Conservation (phyloP, 2,888 invertebrate genomes). For the Stomorhina lunata region DNA sequence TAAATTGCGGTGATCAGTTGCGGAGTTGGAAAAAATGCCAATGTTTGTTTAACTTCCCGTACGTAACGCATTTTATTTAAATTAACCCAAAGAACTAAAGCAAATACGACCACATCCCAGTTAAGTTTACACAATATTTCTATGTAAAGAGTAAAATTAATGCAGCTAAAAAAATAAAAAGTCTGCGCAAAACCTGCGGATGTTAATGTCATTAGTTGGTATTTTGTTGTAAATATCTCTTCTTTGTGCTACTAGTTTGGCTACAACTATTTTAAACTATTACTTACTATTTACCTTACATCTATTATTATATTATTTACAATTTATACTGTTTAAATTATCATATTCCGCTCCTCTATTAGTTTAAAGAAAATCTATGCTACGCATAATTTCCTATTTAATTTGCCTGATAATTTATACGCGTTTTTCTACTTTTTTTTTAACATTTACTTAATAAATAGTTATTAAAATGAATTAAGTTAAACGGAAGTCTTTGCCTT, state of each 20-base stretch:
- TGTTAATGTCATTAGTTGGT: slow-evolving; percentile 62
- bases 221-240: slow-evolving; percentile 62
- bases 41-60: slow-evolving; percentile 59
- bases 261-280: slow-evolving; percentile 27
- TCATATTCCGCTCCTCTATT: no score
- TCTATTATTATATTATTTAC: slow-evolving; percentile 23
- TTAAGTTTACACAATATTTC: slow-evolving; percentile 1
- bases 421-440: slow-evolving; percentile 11
- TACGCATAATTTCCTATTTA: slow-evolving; percentile 53
- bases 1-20: no score
- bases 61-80: slow-evolving; percentile 65
- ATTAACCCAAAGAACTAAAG: slow-evolving; percentile 54
- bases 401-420: slow-evolving; percentile 45
- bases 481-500: slow-evolving; percentile 23
- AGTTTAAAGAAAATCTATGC: slow-evolving; percentile 5
- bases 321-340: slow-evolving; percentile 25
- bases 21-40: not conserved
- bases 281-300: not conserved
- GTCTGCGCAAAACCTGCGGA: slow-evolving; percentile 37
- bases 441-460: not conserved
- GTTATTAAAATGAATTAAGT: slow-evolving; percentile 14
- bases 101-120: slow-evolving; percentile 31
- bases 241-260: slow-evolving; percentile 37
- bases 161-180: no score
- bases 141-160: slow-evolving; percentile 3